Evolutionary conservation across 2,113 vertebrate species (phyloP).

Genomic region (Rana temporaria): DNA sequence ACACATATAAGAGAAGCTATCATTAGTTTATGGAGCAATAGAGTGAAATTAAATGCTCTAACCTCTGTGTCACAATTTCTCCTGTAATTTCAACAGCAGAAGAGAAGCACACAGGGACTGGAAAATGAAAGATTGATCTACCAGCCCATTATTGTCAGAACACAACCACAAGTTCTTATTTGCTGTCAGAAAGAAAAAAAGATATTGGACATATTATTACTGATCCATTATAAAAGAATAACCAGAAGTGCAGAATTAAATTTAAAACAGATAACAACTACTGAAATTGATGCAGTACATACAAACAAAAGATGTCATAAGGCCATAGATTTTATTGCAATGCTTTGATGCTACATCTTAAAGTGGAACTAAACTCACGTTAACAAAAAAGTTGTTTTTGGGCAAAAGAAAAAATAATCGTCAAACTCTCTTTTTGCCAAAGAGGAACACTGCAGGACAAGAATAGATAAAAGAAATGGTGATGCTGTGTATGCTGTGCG

Average conservation of each 20-base stretch:
- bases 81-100: constrained; percentile 30
- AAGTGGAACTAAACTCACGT: too few relatives aligned
- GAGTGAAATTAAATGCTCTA: constrained; percentile 43
- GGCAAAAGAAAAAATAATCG: too few relatives aligned
- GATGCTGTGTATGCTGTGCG: too few relatives aligned
- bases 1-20: constrained; percentile 4
- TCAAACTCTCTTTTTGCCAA: too few relatives aligned
- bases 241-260: constrained; percentile 28
- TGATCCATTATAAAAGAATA: constrained; percentile 32
- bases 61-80: constrained; percentile 17
- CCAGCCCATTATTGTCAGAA: constrained; percentile 36
- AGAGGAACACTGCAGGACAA: too few relatives aligned
- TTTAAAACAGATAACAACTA: constrained; percentile 19
- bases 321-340: neutral
- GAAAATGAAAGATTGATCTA: constrained; percentile 40
- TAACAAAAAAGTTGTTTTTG: too few relatives aligned
- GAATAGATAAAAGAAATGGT: too few relatives aligned
- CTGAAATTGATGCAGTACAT: neutral
- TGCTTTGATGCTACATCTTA: too few relatives aligned
- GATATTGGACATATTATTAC: constrained; percentile 21
- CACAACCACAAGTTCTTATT: constrained; percentile 8
- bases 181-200: constrained; percentile 5
- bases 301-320: neutral
- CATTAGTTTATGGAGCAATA: constrained; percentile 7
- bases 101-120: constrained; percentile 16